Percentiles rank a stretch among this genome's conserved stretches.
phyloP scores from a whole-genome alignment of 2,797 vertebrate species.

The Artibeus lituratus region DNA sequence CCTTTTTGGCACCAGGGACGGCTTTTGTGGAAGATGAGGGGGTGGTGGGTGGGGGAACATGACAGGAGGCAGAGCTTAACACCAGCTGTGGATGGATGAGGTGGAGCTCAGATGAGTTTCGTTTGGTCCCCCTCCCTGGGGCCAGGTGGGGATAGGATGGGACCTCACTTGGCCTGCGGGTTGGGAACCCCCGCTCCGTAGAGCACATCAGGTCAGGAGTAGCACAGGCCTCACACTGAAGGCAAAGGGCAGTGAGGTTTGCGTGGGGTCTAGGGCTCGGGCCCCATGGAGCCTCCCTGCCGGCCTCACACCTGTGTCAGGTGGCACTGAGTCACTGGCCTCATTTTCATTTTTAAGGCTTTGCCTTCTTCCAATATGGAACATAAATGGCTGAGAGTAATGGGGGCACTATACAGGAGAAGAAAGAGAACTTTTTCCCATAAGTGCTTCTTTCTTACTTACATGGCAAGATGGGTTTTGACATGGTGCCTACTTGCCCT shows the following conservation, averaged over 20 bases:
- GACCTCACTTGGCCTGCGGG: too few relatives aligned
- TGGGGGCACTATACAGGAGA: neutral
- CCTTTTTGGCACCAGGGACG: too few relatives aligned
- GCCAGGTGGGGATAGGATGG: too few relatives aligned
- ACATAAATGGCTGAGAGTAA: neutral
- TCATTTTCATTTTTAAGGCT: neutral
- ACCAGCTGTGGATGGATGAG: too few relatives aligned
- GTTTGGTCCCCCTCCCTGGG: too few relatives aligned
- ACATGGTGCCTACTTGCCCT: neutral
- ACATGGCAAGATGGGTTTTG: neutral
- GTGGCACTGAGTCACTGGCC: neutral
- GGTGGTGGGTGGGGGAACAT: too few relatives aligned
- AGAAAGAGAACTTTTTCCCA: neutral
- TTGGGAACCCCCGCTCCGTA: neutral
- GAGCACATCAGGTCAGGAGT: rapidly evolving
- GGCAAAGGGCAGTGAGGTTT: neutral
- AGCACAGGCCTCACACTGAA: neutral
- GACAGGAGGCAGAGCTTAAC: too few relatives aligned
- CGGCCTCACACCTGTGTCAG: too few relatives aligned
- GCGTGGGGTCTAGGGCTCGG: neutral
- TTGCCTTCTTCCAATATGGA: neutral
- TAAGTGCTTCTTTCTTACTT: neutral
- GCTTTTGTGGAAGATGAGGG: too few relatives aligned
- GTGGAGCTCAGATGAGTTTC: too few relatives aligned
- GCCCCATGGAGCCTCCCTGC: neutral